Percentiles rank a stretch among this genome's conserved stretches.
Evolutionary conservation across 2,113 vertebrate genomes (phyloP).

Genomic region (pig (Sus scrofa)): DNA sequence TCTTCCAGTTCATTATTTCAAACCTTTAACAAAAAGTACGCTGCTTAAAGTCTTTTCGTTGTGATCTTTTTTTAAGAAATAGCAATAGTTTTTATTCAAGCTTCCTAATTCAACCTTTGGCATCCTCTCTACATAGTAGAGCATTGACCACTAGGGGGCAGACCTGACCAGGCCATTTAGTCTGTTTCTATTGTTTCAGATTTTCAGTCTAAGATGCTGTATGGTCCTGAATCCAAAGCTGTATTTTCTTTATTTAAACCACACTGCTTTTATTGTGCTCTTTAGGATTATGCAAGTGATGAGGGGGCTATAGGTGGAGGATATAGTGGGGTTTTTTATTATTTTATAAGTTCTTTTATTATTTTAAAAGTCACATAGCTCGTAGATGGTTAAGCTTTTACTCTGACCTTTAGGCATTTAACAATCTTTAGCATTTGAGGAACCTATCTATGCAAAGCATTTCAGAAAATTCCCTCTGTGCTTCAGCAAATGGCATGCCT

Average conservation of each 20-base stretch:
- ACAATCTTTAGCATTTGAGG: too few relatives aligned
- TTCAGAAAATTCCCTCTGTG: too few relatives aligned
- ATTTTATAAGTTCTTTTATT: too few relatives aligned
- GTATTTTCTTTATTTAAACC: neutral
- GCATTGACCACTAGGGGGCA: slow-evolving; percentile 75
- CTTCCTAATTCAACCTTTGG: neutral
- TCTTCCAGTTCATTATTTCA: neutral
- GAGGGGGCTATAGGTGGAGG: too few relatives aligned
- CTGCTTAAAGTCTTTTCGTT: neutral
- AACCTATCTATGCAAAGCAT: too few relatives aligned
- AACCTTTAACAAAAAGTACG: neutral
- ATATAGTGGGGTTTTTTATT: too few relatives aligned
- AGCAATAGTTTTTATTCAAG: neutral
- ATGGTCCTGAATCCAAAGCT: neutral
- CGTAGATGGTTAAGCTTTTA: too few relatives aligned
- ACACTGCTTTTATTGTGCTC: too few relatives aligned
- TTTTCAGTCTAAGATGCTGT: neutral
- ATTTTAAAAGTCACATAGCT: too few relatives aligned
- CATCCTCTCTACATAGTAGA: neutral
- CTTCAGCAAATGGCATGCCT: too few relatives aligned
- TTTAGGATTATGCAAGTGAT: too few relatives aligned
- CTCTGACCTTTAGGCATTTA: too few relatives aligned
- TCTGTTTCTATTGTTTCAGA: neutral
- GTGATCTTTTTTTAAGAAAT: neutral
- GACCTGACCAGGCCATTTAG: slow-evolving; percentile 45